A percentile compares a stretch with the other conserved stretches of the same genome.
These are phyloP conservation scores for Drosophila villosipedis DNA, from an alignment of 2,888 invertebrate species.

Conservation along the genomic window DNA sequence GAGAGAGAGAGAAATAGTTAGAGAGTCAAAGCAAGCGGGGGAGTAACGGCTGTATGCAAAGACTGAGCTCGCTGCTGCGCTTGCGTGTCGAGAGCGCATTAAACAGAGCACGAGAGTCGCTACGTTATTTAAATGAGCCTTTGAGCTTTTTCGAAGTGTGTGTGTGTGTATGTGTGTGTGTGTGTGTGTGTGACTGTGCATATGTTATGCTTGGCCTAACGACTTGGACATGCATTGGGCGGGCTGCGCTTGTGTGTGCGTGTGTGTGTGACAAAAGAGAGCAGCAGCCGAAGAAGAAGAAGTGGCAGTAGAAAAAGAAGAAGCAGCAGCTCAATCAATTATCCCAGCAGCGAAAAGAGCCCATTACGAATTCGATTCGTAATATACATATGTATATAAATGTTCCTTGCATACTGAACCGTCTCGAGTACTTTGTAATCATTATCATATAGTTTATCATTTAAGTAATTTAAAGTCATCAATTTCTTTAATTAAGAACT, in stretches of 20 bases:
- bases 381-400: neutral
- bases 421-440: neutral
- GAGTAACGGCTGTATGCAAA: slow-evolving; percentile 61
- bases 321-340: slow-evolving; percentile 65
- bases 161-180: neutral
- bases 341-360: neutral
- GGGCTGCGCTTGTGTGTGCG: slow-evolving; percentile 30
- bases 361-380: neutral
- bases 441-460: too few relatives aligned
- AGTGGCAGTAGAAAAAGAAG: slow-evolving; percentile 24
- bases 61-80: slow-evolving; percentile 50
- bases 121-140: slow-evolving; percentile 72
- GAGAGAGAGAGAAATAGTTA: slow-evolving; percentile 26
- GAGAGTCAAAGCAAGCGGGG: slow-evolving; percentile 4
- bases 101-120: slow-evolving; percentile 68
- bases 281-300: slow-evolving; percentile 17
- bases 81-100: slow-evolving; percentile 72
- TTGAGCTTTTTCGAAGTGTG: slow-evolving; percentile 37
- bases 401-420: neutral
- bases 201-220: slow-evolving; percentile 65
- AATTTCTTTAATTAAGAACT: too few relatives aligned
- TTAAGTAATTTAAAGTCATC: too few relatives aligned
- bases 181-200: neutral
- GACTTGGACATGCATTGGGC: slow-evolving; percentile 76
- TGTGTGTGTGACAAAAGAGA: slow-evolving; percentile 46